These are phyloP conservation scores for Alces alces DNA, from an alignment of 2,113 vertebrate genomes.

Conservation along the genomic window DNA sequence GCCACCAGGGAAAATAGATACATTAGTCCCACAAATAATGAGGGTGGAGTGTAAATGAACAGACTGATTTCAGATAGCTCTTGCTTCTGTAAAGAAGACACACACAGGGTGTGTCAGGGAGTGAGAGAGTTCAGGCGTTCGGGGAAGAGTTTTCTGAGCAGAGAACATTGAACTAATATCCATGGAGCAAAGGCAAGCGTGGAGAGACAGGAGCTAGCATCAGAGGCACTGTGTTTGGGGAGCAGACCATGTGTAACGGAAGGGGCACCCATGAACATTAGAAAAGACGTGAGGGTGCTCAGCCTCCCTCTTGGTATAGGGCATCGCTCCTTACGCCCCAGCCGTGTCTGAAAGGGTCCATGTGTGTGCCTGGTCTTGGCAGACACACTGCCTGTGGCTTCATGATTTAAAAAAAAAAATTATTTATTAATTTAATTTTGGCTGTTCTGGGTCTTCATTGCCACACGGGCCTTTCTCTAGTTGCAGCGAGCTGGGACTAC, in stretches of 20 bases:
- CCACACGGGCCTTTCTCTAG: not conserved
- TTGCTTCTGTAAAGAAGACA: not conserved
- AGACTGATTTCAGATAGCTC: not conserved
- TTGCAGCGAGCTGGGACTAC: not conserved
- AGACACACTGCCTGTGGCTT: not conserved
- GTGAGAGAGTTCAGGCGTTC: not conserved
- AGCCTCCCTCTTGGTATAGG: not conserved
- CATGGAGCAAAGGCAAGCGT: not conserved
- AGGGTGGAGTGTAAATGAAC: not conserved
- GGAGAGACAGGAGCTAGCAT: not conserved
- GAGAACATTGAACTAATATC: not conserved
- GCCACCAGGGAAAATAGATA: not conserved
- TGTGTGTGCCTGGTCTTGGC: not conserved
- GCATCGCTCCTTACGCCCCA: fast-evolving
- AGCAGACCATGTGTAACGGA: not conserved
- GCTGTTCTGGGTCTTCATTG: not conserved
- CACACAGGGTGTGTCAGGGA: fast-evolving
- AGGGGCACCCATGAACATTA: no score
- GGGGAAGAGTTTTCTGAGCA: not conserved
- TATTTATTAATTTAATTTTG: not conserved
- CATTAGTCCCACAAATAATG: not conserved
- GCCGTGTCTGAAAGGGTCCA: not conserved
- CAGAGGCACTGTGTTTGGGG: not conserved
- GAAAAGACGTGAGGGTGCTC: no score
- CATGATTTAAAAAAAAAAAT: not conserved